These are phyloP conservation scores for Eolophus roseicapilla DNA, from an alignment of 2,113 vertebrate species.

Conservation along the genomic window DNA sequence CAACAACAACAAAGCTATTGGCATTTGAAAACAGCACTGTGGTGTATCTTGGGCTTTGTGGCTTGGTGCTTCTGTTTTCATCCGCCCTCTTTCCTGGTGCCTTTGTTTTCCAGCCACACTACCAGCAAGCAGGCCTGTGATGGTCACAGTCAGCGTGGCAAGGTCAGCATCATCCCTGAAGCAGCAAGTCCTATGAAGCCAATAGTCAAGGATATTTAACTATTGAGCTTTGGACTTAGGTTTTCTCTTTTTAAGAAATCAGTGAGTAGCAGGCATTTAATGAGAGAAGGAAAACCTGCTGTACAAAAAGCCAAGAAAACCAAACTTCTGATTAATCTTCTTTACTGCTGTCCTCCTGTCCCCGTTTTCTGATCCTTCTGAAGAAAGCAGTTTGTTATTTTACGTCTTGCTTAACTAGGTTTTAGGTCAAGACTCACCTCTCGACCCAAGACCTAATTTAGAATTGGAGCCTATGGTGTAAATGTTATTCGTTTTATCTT, in stretches of 20 bases:
- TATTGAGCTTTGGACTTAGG: background rate
- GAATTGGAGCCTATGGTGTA: background rate
- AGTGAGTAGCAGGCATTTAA: background rate
- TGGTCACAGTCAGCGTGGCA: background rate
- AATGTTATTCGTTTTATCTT: background rate
- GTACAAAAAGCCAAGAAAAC: background rate
- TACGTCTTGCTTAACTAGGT: background rate
- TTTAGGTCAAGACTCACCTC: background rate
- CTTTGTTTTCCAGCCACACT: background rate
- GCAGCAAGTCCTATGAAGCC: background rate
- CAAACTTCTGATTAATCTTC: background rate
- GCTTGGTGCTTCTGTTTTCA: background rate
- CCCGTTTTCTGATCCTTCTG: background rate
- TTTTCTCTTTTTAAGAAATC: background rate
- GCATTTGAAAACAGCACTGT: background rate
- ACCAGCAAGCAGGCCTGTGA: background rate
- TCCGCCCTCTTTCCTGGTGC: accelerated
- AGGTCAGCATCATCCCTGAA: background rate
- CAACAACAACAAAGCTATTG: background rate
- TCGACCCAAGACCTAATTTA: background rate
- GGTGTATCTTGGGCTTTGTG: background rate
- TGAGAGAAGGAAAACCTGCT: background rate
- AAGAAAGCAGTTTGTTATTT: background rate
- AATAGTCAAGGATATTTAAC: background rate
- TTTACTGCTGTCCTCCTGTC: background rate